phyloP scores from a whole-genome alignment of 1,140 invertebrate species.

The Battus philenor region DNA sequence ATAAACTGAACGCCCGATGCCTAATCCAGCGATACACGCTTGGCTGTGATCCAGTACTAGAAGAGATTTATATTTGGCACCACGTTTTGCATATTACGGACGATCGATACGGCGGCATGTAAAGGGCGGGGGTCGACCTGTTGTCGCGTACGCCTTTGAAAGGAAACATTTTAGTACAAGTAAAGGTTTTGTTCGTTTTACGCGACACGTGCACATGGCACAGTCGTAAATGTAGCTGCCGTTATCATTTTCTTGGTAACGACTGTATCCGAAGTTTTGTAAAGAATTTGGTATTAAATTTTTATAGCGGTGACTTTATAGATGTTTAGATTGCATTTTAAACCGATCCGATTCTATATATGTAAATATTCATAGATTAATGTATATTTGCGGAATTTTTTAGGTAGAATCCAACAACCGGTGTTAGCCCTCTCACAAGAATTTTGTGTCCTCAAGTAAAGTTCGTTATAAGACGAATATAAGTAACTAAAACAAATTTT shows the following conservation, averaged over 20 bases:
- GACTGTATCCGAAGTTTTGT: too few species aligned
- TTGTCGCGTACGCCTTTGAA: background rate
- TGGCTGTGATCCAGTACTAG: slow-evolving; percentile 2
- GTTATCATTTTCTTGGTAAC: background rate
- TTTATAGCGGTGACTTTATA: too few species aligned
- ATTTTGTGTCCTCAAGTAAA: too few species aligned
- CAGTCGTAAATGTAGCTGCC: background rate
- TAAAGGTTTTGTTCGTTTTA: background rate
- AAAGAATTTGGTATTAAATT: too few species aligned
- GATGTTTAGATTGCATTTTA: too few species aligned
- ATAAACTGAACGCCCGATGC: background rate
- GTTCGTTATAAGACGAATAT: too few species aligned
- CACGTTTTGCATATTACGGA: slow-evolving; percentile 4
- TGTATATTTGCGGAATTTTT: too few species aligned
- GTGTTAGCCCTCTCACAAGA: too few species aligned
- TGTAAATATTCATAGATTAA: too few species aligned
- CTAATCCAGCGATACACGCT: background rate
- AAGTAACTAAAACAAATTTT: too few species aligned
- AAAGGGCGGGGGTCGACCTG: background rate
- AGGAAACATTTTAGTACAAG: slow-evolving; percentile 1
- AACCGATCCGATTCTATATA: too few species aligned
- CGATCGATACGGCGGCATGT: background rate
- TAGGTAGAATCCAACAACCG: too few species aligned
- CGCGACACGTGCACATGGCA: background rate
- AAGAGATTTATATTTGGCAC: slow-evolving; percentile 3